Evolutionary conservation across 53 echinoderm and acorn worm genomes (phyloP).

Genomic region (Stichopus horrens): DNA sequence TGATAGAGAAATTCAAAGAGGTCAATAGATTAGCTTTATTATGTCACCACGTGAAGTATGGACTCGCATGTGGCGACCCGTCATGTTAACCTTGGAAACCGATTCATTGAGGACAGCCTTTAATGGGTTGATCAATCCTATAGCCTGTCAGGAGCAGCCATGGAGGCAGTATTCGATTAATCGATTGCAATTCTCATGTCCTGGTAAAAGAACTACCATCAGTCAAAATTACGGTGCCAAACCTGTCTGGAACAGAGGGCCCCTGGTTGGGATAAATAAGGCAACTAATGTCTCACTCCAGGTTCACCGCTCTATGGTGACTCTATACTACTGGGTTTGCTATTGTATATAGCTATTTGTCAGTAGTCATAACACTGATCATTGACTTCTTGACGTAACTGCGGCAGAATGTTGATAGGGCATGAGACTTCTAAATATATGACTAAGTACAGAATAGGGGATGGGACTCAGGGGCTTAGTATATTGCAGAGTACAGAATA

Average conservation of each 20-base stretch:
- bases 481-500: too few relatives aligned
- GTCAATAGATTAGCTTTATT: too few relatives aligned
- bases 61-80: neutral
- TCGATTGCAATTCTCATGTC: neutral
- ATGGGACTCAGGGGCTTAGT: too few relatives aligned
- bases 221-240: neutral
- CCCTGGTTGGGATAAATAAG: neutral
- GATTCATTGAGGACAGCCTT: neutral
- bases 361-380: neutral
- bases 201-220: neutral
- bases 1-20: too few relatives aligned
- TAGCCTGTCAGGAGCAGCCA: neutral
- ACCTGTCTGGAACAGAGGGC: neutral
- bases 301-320: neutral
- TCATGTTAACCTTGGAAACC: neutral
- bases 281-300: neutral
- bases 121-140: neutral
- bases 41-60: neutral
- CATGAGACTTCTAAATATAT: too few relatives aligned
- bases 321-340: neutral
- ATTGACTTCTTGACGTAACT: too few relatives aligned
- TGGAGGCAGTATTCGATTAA: neutral
- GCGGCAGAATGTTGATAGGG: too few relatives aligned
- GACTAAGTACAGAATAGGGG: too few relatives aligned
- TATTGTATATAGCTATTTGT: neutral